phyloP scores from a whole-genome alignment of 2,797 vertebrate genomes.

The Etheostoma nigrum region DNA sequence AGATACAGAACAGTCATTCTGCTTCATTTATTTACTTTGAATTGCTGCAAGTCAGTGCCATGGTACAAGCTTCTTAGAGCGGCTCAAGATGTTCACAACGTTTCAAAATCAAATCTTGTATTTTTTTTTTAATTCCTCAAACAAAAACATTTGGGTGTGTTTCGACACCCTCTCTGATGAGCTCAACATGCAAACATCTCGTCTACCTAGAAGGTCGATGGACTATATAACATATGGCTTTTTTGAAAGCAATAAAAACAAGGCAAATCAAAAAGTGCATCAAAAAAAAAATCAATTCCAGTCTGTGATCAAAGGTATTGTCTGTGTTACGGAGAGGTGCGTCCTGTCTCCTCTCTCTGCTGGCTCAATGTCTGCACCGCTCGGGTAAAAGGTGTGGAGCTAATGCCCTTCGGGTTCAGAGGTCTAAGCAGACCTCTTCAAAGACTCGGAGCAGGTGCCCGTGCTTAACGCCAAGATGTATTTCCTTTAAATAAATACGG shows the following conservation, averaged over 20 bases:
- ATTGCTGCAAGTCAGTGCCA: conserved; percentile 87
- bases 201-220: conserved; percentile 84
- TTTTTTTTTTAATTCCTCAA: conserved; percentile 47
- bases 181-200: conserved; percentile 87
- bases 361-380: conserved; percentile 67
- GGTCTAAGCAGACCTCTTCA: conserved; percentile 65
- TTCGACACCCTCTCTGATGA: conserved; percentile 80
- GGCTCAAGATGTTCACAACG: conserved; percentile 77
- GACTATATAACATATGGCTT: conserved; percentile 90
- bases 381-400: conserved; percentile 53
- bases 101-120: conserved; percentile 68
- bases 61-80: conserved; percentile 85
- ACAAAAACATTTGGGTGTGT: conserved; percentile 78
- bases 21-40: conserved; percentile 84
- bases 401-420: conserved; percentile 64
- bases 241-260: conserved; percentile 88
- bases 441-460: conserved; percentile 68
- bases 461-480: conserved; percentile 62
- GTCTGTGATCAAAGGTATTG: conserved; percentile 76
- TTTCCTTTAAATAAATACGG: conserved; percentile 86
- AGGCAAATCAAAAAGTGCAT: conserved; percentile 90
- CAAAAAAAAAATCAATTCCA: conserved; percentile 80
- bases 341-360: conserved; percentile 54
- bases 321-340: conserved; percentile 64
- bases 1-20: conserved; percentile 87